phyloP scores from a whole-genome alignment of 2,797 vertebrate species.

The Leuciscus waleckii region DNA sequence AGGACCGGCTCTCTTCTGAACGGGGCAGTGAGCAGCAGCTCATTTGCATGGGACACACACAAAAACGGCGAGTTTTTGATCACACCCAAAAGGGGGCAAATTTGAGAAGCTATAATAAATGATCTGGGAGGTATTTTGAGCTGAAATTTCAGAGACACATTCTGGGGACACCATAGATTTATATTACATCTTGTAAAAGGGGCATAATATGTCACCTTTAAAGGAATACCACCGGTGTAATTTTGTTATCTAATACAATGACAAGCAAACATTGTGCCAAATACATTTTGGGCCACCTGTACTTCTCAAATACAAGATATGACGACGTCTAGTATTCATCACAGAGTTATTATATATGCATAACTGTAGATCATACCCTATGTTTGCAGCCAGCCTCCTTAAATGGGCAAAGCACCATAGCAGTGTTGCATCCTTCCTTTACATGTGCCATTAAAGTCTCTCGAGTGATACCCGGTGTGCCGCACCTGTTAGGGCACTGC shows the following conservation, averaged over 20 bases:
- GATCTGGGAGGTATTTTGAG: no score
- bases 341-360: background rate
- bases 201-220: background rate
- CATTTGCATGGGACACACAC: no score
- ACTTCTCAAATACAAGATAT: background rate
- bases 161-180: no score
- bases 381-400: constrained; percentile 99
- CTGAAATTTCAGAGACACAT: no score
- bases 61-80: no score
- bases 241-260: background rate
- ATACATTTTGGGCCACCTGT: background rate
- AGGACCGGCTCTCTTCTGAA: no score
- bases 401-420: constrained; percentile 93
- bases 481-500: constrained; percentile 94
- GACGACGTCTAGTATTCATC: background rate
- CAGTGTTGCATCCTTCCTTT: constrained; percentile 93
- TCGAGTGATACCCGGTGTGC: constrained; percentile 86
- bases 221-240: background rate
- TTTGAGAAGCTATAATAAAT: no score
- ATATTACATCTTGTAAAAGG: no score
- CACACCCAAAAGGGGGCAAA: no score
- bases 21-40: no score
- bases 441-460: constrained; percentile 91
- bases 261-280: background rate
- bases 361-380: constrained; percentile 78